Evolutionary conservation across 2,797 vertebrate species (phyloP).

Genomic region (Parambassis ranga): DNA sequence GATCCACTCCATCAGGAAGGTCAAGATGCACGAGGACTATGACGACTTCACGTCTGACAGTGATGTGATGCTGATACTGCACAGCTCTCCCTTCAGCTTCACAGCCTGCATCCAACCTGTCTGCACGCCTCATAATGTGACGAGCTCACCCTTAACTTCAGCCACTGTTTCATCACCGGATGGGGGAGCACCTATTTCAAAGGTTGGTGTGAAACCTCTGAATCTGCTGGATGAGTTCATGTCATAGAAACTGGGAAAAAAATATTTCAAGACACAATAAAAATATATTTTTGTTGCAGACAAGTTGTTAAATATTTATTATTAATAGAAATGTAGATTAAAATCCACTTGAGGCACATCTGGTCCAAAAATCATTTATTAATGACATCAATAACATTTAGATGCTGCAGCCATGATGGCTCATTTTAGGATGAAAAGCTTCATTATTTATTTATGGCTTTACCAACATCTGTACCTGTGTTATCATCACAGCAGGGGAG

Average conservation of each 20-base stretch:
- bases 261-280: no score
- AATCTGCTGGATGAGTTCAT: background rate
- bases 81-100: slow-evolving; percentile 49
- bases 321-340: no score
- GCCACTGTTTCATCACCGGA: slow-evolving; percentile 65
- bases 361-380: background rate
- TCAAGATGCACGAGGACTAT: slow-evolving; percentile 44
- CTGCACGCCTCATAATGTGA: slow-evolving; percentile 37
- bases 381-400: background rate
- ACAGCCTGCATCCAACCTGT: slow-evolving; percentile 50
- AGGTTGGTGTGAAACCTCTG: slow-evolving; percentile 41
- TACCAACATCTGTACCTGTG: background rate
- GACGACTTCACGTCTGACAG: background rate
- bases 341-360: no score
- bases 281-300: background rate
- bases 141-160: slow-evolving; percentile 53
- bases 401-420: background rate
- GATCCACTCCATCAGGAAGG: slow-evolving; percentile 21
- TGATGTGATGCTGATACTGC: slow-evolving; percentile 57
- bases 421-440: background rate
- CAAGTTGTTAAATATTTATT: background rate
- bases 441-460: background rate
- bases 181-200: slow-evolving; percentile 53
- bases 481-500: background rate
- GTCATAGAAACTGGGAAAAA: no score